Evolutionary conservation across 2,113 vertebrate species (phyloP), one percentile per base, ranked within the genome.

Genomic region (Chrysemys picta): DNA sequence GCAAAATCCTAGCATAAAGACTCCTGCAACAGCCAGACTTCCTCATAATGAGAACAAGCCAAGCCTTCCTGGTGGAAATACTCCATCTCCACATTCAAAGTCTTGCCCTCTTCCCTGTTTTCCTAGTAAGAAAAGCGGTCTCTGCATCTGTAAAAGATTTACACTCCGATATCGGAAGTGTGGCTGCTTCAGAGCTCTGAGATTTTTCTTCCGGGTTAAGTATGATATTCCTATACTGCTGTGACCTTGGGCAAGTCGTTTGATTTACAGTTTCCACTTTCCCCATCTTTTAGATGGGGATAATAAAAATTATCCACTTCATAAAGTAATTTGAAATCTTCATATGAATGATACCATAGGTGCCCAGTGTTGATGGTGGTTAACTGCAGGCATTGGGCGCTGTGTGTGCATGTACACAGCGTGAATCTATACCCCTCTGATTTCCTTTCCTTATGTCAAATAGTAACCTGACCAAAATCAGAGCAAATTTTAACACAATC

Each of bases 61-160:
- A 38, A 82, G 0, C 0, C 85, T 95, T 0, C 0, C 24, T 72
- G 27, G 35, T 80, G 80, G 53, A 21, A 59, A 54, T 47, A 24
- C 45, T 45, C 75, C 31, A 1, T 82, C 24, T 47, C 42, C n/a
- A 50, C 2, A 38, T 90, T 50, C 6, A 54, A 35, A 0, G 35
- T 86, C 54, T 54, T 72, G 8, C 80, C 49, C 29, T 45, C 24
- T 87, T 4, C 49, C 49, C 38, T 1, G 14, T 21, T 84, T 21
- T 24, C 65, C 69, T 27, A 8, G 12, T 31, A 45, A 85, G 75
- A 76, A 27, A 76, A 45, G 65, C n/a, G 47, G 89, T 50, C 62
- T 91, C 53, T 49, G 56, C 53, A 4, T 90, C 35, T 21, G 8
- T 38, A 38, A 69, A 8, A 69, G 10, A 6, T 27, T 25, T 59